Base-by-base conservation (phyloP, 2,797 vertebrate genomes). In the Karalla daura region DNA sequence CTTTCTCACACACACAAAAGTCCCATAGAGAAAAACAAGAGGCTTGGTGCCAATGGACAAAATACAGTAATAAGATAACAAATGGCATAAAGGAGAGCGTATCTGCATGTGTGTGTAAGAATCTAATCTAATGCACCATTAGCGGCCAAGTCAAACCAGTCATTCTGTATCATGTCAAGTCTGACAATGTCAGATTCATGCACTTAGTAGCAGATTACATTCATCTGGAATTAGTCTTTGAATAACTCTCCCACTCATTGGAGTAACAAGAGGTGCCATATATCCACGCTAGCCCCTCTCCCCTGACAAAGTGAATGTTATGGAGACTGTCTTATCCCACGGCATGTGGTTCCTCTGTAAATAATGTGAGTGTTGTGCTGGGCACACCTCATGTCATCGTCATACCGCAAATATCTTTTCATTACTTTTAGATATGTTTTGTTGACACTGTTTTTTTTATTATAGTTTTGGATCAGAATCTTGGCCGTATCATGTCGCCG, bases 381-480 rank as follows among this genome's bases (percentile, higher is more conserved):
- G 66, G 30, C 41, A 62, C 43, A 74, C 41, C 30, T 68, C 65
- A 37, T 73, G 36, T 71, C 76, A 61, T 82, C 64, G 25, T 78
- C 85, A 83, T 83, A 59, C 66, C 80, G 47, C 7, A 54, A 50
- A 81, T 83, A 63, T 59, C 37, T 83, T 83, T 23, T 77, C 46
- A 66, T 76, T 73, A 39, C 72, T 55, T 55, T 2, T 45, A 75
- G 72, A 58, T 84, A 78, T 74, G 54, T 67, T 70, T 78, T 85
- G 78, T 85, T 82, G 83, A 85, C 65, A 60, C 83, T 52, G 49
- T 80, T 83, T 80, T 83, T 68, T 84, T 68, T 51, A n/a, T n/a
- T n/a, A 76, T 78, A 67, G 60, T 17, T 68, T 59, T 32, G 53
- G 54, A 76, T 77, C 47, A 53, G 51, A 77, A 81, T 90, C 83